phyloP scores from a whole-genome alignment of 2,888 invertebrate species.

The Aradus depressus region DNA sequence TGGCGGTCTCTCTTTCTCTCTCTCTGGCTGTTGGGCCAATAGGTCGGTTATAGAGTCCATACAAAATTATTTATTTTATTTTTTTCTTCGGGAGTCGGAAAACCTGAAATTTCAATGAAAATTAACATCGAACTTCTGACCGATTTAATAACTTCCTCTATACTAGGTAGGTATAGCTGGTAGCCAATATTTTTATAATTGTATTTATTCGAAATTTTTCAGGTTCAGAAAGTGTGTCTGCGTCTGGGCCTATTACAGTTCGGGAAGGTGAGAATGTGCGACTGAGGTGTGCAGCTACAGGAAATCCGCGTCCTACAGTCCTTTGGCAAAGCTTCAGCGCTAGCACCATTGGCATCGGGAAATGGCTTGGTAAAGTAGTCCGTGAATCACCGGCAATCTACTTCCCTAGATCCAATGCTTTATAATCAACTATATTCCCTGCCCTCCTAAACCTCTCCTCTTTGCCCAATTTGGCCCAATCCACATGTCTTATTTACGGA shows the following conservation, averaged over 20 bases:
- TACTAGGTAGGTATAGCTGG: background rate
- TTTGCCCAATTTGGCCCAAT: too few relatives aligned
- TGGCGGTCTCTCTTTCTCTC: too few relatives aligned
- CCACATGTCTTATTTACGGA: too few relatives aligned
- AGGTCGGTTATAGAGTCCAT: background rate
- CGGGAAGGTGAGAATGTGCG: constrained; percentile 70
- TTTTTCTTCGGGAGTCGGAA: too few relatives aligned
- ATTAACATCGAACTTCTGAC: background rate
- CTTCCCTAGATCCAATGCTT: too few relatives aligned
- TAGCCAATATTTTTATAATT: background rate
- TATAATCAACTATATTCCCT: too few relatives aligned
- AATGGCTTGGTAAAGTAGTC: constrained; percentile 41
- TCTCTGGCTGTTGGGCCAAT: too few relatives aligned
- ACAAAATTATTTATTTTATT: background rate
- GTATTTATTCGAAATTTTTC: background rate
- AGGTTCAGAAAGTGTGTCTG: constrained; percentile 25
- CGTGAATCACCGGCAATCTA: too few relatives aligned
- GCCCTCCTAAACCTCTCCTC: too few relatives aligned
- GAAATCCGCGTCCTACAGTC: constrained; percentile 62
- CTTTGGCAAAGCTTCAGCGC: constrained; percentile 55
- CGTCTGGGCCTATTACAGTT: constrained; percentile 52
- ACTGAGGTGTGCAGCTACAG: constrained; percentile 69
- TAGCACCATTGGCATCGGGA: constrained; percentile 46
- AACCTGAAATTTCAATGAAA: too few relatives aligned
- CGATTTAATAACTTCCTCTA: background rate